These are phyloP conservation scores for Benthochromis sp. DNA, from an alignment of 2,113 vertebrate species.

Conservation along the genomic window DNA sequence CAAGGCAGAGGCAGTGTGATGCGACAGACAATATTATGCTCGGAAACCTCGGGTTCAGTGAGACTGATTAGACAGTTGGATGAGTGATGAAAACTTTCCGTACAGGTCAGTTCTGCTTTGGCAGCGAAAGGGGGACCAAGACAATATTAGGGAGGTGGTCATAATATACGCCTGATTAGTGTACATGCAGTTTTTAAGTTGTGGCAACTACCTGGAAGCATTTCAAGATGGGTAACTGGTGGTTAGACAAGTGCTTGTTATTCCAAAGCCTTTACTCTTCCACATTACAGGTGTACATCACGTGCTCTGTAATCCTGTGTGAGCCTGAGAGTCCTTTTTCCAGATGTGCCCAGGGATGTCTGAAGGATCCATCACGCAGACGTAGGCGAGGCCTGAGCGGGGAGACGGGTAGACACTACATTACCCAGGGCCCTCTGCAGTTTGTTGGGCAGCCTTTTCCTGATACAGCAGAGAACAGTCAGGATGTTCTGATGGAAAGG, in stretches of 20 bases:
- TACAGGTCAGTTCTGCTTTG: not conserved
- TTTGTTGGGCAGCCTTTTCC: not conserved
- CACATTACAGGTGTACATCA: constrained; percentile 46
- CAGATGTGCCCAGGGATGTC: constrained; percentile 69
- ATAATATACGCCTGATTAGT: not conserved
- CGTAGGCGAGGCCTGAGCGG: constrained; percentile 21
- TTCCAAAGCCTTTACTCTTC: not conserved
- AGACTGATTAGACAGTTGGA: not conserved
- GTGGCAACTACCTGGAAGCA: not conserved
- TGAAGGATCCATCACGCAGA: not conserved
- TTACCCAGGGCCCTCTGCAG: constrained; percentile 66
- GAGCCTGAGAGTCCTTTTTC: constrained; percentile 32
- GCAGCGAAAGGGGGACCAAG: not conserved
- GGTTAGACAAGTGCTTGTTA: not conserved
- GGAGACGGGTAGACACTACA: constrained; percentile 52
- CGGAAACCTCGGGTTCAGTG: not conserved
- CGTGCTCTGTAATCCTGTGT: constrained; percentile 64
- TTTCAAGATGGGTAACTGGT: not conserved
- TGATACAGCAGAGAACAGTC: not conserved
- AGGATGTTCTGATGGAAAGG: not conserved
- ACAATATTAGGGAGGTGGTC: not conserved
- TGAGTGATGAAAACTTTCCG: not conserved
- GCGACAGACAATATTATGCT: not conserved
- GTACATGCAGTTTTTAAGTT: not conserved
- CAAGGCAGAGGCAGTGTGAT: not conserved